A percentile compares a stretch with the other conserved stretches of the same genome.
Evolutionary conservation across 2,888 invertebrate genomes (phyloP).

Genomic region (Euplagia quadripunctaria): DNA sequence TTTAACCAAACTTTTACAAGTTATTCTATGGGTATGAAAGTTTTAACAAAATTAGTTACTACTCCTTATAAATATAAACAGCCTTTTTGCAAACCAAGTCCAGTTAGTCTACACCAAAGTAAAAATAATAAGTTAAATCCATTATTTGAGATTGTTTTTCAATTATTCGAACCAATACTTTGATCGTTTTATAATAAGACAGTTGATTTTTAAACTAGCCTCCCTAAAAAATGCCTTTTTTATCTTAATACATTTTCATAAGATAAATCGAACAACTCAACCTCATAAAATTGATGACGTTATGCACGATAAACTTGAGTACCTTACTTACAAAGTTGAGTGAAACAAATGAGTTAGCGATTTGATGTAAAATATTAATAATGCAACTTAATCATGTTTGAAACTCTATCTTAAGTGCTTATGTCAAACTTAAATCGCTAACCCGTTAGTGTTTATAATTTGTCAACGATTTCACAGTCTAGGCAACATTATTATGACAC

Average conservation of each 20-base stretch:
- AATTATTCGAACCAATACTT: not conserved
- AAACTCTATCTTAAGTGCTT: not conserved
- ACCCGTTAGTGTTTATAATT: not conserved
- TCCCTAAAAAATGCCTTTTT: not conserved
- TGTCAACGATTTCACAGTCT: not conserved
- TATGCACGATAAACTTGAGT: not conserved
- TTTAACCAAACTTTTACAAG: not conserved
- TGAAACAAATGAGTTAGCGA: not conserved
- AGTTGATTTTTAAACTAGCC: not conserved
- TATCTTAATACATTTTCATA: not conserved
- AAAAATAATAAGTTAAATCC: too few relatives aligned
- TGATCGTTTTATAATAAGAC: not conserved
- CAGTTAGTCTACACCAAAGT: too few relatives aligned
- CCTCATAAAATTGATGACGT: not conserved
- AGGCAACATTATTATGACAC: constrained; percentile 16
- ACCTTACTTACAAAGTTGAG: not conserved
- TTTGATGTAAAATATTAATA: not conserved
- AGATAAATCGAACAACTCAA: not conserved
- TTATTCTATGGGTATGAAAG: not conserved
- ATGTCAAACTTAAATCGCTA: not conserved
- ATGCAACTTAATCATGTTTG: not conserved
- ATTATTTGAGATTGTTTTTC: not conserved
- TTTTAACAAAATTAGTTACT: not conserved
- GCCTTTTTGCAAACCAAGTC: too few relatives aligned
- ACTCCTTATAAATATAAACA: too few relatives aligned